A percentile compares a stretch with the other conserved stretches of the same genome.
These are phyloP conservation scores for Sphecodes monilicornis DNA, from an alignment of 2,888 invertebrate genomes.

Conservation along the genomic window DNA sequence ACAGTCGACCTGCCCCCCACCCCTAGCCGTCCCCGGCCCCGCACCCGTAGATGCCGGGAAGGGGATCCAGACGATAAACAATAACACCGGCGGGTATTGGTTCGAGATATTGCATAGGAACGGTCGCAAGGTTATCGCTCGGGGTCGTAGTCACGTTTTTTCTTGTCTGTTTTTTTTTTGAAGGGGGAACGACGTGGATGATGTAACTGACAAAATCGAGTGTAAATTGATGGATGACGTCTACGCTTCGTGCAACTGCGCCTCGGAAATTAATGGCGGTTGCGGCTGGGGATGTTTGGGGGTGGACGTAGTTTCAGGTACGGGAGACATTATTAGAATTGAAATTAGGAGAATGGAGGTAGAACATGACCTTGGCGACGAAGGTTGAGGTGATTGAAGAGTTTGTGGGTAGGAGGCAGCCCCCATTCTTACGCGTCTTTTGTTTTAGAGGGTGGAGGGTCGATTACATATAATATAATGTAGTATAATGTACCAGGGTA, in stretches of 20 bases:
- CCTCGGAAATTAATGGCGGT: neutral
- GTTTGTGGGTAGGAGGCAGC: neutral
- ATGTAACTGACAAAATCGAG: conserved; percentile 13
- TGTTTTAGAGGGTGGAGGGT: neutral
- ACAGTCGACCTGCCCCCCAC: neutral
- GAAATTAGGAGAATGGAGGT: neutral
- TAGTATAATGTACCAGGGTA: too few species aligned
- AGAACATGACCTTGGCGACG: too few species aligned
- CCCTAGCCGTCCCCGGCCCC: neutral
- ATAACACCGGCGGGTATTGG: conserved; percentile 23
- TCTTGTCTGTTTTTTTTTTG: neutral
- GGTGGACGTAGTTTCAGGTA: neutral
- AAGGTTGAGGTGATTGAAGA: neutral
- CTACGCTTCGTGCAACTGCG: neutral
- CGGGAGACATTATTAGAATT: neutral
- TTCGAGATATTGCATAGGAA: conserved; percentile 13
- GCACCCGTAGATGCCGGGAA: neutral
- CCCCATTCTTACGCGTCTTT: neutral
- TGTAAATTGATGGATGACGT: conserved; percentile 26
- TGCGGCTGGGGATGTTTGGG: neutral
- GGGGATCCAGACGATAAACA: conserved; percentile 25
- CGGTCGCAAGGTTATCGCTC: conserved; percentile 27
- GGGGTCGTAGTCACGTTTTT: conserved; percentile 7
- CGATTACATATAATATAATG: too few species aligned
- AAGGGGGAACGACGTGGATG: neutral